Conservation (phyloP, 2,113 vertebrate genomes). For the Antechinus stuartii region DNA sequence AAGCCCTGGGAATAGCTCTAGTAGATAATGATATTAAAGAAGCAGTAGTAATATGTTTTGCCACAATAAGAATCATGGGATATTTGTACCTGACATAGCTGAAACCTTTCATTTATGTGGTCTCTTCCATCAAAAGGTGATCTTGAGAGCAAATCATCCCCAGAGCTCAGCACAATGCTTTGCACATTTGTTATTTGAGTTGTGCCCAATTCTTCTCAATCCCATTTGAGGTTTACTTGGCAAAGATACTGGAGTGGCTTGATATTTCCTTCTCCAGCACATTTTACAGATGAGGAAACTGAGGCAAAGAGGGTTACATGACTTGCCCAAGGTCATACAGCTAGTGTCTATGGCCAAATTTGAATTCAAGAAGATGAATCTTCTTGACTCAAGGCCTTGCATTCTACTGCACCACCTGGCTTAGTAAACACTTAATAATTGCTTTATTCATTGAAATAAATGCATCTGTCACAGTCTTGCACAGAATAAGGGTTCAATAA, state of each 20-base stretch:
- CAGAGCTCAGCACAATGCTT: too few relatives aligned
- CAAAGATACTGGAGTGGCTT: too few relatives aligned
- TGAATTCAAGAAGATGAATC: background rate
- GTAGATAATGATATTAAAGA: background rate
- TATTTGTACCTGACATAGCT: background rate
- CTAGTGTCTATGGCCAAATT: background rate
- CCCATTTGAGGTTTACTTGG: too few relatives aligned
- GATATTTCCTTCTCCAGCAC: too few relatives aligned
- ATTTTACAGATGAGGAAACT: too few relatives aligned
- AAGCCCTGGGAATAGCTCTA: background rate
- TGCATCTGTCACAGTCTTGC: background rate
- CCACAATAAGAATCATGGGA: background rate
- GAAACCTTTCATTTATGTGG: background rate
- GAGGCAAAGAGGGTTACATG: too few relatives aligned
- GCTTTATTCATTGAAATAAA: background rate
- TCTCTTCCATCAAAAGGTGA: background rate
- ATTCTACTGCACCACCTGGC: background rate
- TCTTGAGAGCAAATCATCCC: background rate
- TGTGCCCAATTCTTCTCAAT: too few relatives aligned
- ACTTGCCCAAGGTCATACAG: background rate
- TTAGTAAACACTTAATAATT: background rate
- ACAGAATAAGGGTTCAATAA: background rate
- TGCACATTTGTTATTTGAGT: too few relatives aligned
- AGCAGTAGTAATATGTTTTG: background rate
- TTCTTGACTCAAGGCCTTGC: background rate